Base-by-base conservation (phyloP, 1,140 invertebrate genomes). In the Diorhabda sublineata region DNA sequence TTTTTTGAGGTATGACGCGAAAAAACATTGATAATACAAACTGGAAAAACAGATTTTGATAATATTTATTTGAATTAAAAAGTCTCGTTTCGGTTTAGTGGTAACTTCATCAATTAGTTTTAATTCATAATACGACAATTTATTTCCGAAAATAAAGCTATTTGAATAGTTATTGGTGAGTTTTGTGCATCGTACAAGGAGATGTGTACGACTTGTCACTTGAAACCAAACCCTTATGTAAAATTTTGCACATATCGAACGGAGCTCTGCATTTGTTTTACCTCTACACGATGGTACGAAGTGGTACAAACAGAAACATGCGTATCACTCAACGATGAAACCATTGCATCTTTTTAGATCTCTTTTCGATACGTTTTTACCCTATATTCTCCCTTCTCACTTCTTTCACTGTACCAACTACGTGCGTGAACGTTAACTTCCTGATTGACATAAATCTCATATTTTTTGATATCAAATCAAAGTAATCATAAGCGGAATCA, bases 311-410 rank as follows among this genome's bases (percentile, higher is more conserved):
- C 59, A 61, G 47, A 61, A 71, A 64, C 65, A 74, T 74, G 72
- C 72, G 72, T 74, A 74, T 69, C 70, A 71, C 58, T 67, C 69
- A 64, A 68, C 72, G 70, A 71, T 73, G 67, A 73, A 66, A 60
- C 58, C 57, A 58, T 67, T 67, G 45, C 64, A 65, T 65, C 64
- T 65, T 47, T 64, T 26, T 43, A 67, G 65, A 67, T 67, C 65
- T 67, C 64, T 65, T 65, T 65, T 57, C 64, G 64, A 65, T 65
- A 65, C 64, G 56, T 58, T 65, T 42, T 52, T 57, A 42, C 42
- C 56, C 47, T 11, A 57, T 42, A 65, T 65, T 57, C 5, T 6
- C 26, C 60, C 42, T 45, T 62, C 69, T 70, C 69, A 45, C 43
- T 70, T 64, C 42, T 41, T 43, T 45, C 42, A 42, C 44, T 44